Conservation (phyloP, 2,113 vertebrate species). For the Labrus mixtus region DNA sequence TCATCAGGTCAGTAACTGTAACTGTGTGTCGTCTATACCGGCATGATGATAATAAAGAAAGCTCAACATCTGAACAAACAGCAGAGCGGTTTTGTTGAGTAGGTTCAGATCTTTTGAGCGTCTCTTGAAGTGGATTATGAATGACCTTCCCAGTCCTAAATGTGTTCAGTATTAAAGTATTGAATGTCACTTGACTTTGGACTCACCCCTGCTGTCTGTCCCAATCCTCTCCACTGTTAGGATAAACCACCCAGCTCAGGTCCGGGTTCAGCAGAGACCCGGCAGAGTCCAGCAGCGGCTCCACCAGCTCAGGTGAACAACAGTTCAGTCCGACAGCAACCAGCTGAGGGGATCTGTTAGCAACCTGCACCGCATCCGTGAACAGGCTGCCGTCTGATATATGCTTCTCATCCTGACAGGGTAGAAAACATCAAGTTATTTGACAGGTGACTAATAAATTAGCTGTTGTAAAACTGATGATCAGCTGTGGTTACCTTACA, state of each 20-base stretch:
- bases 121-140: no score
- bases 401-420: constrained; percentile 70
- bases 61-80: no score
- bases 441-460: neutral
- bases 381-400: constrained; percentile 83
- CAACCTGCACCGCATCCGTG: constrained; percentile 73
- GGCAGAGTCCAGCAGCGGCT: constrained; percentile 79
- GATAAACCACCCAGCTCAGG: constrained; percentile 85
- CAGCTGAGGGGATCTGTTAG: constrained; percentile 76
- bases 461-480: neutral
- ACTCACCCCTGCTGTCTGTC: constrained; percentile 76
- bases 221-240: constrained; percentile 86
- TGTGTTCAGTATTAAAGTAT: no score
- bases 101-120: no score
- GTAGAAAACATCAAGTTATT: neutral
- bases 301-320: constrained; percentile 78
- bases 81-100: no score
- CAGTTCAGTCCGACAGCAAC: constrained; percentile 87
- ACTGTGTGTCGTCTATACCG: no score
- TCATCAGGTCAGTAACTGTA: no score
- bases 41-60: no score
- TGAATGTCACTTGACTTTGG: neutral
- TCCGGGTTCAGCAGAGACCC: constrained; percentile 54
- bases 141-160: no score
- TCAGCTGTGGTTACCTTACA: constrained; percentile 79